These are phyloP conservation scores for Scaptomyza graminum DNA, from an alignment of 1,140 invertebrate genomes.

Conservation along the genomic window DNA sequence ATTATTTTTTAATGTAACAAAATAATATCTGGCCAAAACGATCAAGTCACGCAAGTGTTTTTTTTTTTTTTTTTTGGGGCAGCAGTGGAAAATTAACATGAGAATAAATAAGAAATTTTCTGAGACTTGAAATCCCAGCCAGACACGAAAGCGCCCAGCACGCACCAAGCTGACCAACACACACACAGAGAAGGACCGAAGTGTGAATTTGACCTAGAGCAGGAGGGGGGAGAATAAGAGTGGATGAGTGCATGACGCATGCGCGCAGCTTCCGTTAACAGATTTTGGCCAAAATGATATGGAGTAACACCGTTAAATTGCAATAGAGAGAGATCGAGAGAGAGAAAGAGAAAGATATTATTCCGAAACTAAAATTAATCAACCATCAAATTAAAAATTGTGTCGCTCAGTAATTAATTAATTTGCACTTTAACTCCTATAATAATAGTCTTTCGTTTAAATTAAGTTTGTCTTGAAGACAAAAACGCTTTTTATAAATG, in stretches of 20 bases:
- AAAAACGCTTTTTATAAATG: slow-evolving; percentile 60
- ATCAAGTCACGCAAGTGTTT: slow-evolving; percentile 79
- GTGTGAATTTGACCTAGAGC: slow-evolving; percentile 7
- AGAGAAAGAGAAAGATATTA: slow-evolving; percentile 12
- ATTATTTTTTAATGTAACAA: slow-evolving; percentile 83
- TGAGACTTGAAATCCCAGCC: slow-evolving; percentile 68
- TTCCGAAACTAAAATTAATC: slow-evolving; percentile 23
- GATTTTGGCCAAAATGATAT: slow-evolving; percentile 19
- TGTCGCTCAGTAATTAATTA: slow-evolving; percentile 66
- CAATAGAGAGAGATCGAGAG: slow-evolving; percentile 32
- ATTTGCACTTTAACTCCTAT: slow-evolving; percentile 59
- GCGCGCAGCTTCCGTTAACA: slow-evolving; percentile 47
- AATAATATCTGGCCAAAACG: slow-evolving; percentile 83
- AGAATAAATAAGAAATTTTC: slow-evolving; percentile 83
- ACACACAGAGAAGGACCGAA: background rate
- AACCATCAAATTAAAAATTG: slow-evolving; percentile 67
- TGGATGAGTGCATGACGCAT: slow-evolving; percentile 44
- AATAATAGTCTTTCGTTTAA: slow-evolving; percentile 64
- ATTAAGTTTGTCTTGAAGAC: slow-evolving; percentile 49
- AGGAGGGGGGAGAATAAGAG: background rate
- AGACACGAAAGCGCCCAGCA: slow-evolving; percentile 66
- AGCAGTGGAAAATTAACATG: slow-evolving; percentile 73
- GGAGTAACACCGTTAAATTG: slow-evolving; percentile 20
- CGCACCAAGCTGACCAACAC: slow-evolving; percentile 13
- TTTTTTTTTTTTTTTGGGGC: background rate